Evolutionary conservation across 2,113 vertebrate species (phyloP).

Genomic region (Paramisgurnus dabryanus): DNA sequence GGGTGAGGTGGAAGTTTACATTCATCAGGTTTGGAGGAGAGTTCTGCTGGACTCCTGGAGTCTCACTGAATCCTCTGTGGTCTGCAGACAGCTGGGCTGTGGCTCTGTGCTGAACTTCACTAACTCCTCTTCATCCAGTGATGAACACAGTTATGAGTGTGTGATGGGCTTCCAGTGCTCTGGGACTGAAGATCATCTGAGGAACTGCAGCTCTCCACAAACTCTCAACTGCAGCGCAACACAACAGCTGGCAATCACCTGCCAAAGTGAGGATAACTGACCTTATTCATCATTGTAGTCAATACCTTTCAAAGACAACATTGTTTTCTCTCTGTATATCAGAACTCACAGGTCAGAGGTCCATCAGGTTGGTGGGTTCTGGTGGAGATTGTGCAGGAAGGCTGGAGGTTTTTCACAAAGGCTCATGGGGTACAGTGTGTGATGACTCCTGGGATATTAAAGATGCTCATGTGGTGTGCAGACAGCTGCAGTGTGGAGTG

Average conservation of each 20-base stretch:
- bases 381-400: not conserved
- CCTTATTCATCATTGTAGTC: too few species aligned
- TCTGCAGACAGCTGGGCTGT: slow-evolving; percentile 19
- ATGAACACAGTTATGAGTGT: slow-evolving; percentile 31
- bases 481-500: slow-evolving; percentile 17
- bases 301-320: too few species aligned
- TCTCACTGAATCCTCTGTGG: slow-evolving; percentile 42
- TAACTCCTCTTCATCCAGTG: slow-evolving; percentile 15
- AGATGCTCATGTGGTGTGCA: slow-evolving; percentile 11
- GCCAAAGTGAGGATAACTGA: too few species aligned
- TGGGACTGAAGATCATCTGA: slow-evolving; percentile 47
- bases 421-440: slow-evolving; percentile 23
- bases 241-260: slow-evolving; percentile 33
- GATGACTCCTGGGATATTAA: slow-evolving; percentile 17
- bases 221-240: slow-evolving; percentile 27
- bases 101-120: slow-evolving; percentile 33
- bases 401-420: slow-evolving; percentile 4
- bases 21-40: slow-evolving; percentile 46
- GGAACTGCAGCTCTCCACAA: slow-evolving; percentile 44
- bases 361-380: not conserved
- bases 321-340: not conserved
- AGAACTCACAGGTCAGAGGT: not conserved
- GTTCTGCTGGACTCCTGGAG: slow-evolving; percentile 51
- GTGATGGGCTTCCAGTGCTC: slow-evolving; percentile 40
- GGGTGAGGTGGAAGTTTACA: slow-evolving; percentile 50